Conservation (phyloP, 2,113 vertebrate genomes). For the Aptenodytes forsteri region DNA sequence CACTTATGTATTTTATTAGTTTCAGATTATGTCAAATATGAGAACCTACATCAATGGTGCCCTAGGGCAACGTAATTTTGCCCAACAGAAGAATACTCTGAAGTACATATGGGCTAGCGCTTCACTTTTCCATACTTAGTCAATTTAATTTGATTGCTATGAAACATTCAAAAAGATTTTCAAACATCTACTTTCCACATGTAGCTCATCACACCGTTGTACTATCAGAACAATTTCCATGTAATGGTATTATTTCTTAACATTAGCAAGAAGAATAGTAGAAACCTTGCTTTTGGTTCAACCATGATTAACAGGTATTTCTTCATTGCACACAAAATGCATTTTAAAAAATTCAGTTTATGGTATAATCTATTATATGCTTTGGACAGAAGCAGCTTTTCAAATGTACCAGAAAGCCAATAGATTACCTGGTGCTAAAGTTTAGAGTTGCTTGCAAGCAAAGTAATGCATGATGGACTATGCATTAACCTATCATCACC, state of each 20-base stretch:
- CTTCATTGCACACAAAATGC: neutral
- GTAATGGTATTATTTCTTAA: neutral
- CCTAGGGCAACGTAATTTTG: neutral
- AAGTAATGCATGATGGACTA: neutral
- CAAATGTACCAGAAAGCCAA: neutral
- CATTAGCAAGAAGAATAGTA: neutral
- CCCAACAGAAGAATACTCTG: neutral
- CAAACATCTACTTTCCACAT: neutral
- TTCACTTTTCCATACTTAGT: neutral
- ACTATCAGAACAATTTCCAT: neutral
- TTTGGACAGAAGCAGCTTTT: neutral
- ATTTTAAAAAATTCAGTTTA: neutral
- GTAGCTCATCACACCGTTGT: neutral
- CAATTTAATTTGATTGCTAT: neutral
- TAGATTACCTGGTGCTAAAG: neutral
- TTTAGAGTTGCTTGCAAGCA: neutral
- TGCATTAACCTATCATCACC: neutral
- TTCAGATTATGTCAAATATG: neutral
- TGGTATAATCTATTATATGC: neutral
- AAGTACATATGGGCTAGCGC: neutral
- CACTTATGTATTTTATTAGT: neutral
- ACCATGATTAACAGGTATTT: neutral
- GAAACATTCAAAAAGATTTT: neutral
- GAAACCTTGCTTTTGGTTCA: neutral
- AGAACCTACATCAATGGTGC: neutral